Evolutionary conservation across 2,113 vertebrate genomes (phyloP), one percentile per base, ranked within the genome.

Genomic region (Papio anubis): DNA sequence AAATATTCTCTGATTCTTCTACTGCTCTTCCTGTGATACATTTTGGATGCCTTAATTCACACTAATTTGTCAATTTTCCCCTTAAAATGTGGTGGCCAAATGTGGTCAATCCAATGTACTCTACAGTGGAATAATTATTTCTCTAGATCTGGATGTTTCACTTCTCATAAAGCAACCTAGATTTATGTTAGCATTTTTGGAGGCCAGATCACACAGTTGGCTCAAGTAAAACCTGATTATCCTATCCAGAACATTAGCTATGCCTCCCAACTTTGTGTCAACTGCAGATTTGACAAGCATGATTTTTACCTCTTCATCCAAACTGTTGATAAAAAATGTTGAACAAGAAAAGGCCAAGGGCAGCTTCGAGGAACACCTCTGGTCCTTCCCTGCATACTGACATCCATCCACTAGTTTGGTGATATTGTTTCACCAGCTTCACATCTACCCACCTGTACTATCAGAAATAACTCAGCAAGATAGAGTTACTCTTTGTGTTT

Each of bases 81-180:
- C 94, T 96, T 95, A 94, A 97, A 98, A 97, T 97, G 88, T 97
- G 97, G 97, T 96, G 97, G n/a, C 98, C 98, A 98, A 97, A 96
- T 98, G 97, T 91, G 95, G 90, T 95, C 92, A 94, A 78, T 27
- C 59, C 52, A 30, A 61, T 18, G 3, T 82, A 95, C 52, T 96
- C 64, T 73, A 61, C 45, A 64, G 81, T 73, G 87, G 78, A 92
- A 72, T 96, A 96, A 98, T 97, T 86, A 94, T 88, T 97, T 96
- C 95, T 92, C 94, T 96, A 95, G 92, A 95, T 97, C 72, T 90
- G 96, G 95, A 92, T 17, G 8, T 79, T 82, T 72, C 90, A 68
- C 84, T 96, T 97, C 93, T 96, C 43, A 73, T 90, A 88, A 91
- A 97, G 82, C 88, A 96, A 93, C 76, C 76, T 96, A 93, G 95